Conservation (phyloP, 2,888 invertebrate genomes). For the Drosophila algonquin region DNA sequence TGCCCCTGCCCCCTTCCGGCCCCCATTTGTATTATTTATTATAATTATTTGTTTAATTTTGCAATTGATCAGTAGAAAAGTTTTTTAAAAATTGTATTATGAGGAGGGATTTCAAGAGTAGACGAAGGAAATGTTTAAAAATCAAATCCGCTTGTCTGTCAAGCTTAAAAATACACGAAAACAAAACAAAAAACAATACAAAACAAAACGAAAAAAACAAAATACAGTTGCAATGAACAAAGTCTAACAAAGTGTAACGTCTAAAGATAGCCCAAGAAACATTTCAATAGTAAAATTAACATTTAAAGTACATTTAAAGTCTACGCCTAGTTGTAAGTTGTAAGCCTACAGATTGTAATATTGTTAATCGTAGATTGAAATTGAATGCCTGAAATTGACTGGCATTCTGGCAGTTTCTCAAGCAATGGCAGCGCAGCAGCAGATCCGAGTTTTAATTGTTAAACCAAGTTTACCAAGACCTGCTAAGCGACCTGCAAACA, state of each 20-base stretch:
- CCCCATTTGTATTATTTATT: background rate
- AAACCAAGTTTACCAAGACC: slow-evolving; percentile 15
- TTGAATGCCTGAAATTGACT: slow-evolving; percentile 2
- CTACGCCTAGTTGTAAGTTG: slow-evolving; percentile 25
- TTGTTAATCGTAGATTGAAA: slow-evolving; percentile 37
- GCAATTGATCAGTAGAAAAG: slow-evolving; percentile 6
- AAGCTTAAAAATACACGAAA: slow-evolving; percentile 48
- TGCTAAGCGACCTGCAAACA: background rate
- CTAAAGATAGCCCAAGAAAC: slow-evolving; percentile 53
- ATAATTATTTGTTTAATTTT: background rate
- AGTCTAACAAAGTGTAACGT: slow-evolving; percentile 34
- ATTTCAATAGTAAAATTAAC: slow-evolving; percentile 59
- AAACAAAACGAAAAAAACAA: slow-evolving; percentile 4
- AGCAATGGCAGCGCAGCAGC: background rate
- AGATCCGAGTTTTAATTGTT: slow-evolving; percentile 31
- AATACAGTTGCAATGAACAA: slow-evolving; percentile 42
- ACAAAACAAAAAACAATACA: slow-evolving; percentile 6
- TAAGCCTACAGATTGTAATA: slow-evolving; percentile 25
- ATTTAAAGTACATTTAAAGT: slow-evolving; percentile 19
- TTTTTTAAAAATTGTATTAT: slow-evolving; percentile 40
- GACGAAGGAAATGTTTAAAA: background rate
- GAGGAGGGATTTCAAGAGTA: slow-evolving; percentile 4
- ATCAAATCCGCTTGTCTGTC: slow-evolving; percentile 43
- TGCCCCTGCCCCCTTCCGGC: slow-evolving; percentile 6
- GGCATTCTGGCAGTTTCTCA: background rate